Conservation (phyloP, 2,113 vertebrate genomes). For the Mesitornis unicolor region DNA sequence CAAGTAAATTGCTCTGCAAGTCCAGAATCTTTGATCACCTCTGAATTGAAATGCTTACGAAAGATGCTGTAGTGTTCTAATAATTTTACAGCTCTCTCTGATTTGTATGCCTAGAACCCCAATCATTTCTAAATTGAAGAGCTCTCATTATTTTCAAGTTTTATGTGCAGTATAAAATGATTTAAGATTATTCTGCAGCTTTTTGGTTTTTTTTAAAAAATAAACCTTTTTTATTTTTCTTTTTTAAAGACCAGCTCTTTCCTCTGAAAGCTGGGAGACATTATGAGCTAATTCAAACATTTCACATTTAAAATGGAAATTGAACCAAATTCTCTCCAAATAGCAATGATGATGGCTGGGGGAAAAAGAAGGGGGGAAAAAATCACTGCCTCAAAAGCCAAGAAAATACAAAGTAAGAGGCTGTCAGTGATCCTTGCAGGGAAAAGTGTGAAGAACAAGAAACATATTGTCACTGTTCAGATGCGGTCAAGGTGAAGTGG, state of each 20-base stretch:
- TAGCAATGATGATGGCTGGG: conserved; percentile 7
- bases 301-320: conserved; percentile 57
- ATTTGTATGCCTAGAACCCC: conserved; percentile 59
- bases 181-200: conserved; percentile 51
- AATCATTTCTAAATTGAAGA: conserved; percentile 68
- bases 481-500: conserved; percentile 54
- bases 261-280: background rate
- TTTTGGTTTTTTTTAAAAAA: conserved; percentile 51
- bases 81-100: conserved; percentile 64
- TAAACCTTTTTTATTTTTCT: background rate
- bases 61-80: conserved; percentile 49
- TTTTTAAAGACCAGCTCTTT: background rate
- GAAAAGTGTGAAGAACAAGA: conserved; percentile 62
- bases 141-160: conserved; percentile 67
- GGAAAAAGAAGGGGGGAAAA: background rate
- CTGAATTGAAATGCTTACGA: conserved; percentile 65
- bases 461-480: conserved; percentile 53
- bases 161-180: conserved; percentile 50
- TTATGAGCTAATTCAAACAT: conserved; percentile 53
- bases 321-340: conserved; percentile 45
- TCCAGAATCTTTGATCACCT: conserved; percentile 67
- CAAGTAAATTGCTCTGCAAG: conserved; percentile 72
- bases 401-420: conserved; percentile 60
- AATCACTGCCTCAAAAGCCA: background rate
- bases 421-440: conserved; percentile 58